Evolutionary conservation across 2,113 vertebrate species (phyloP), one percentile per base, ranked within the genome.

Genomic region (Nothocercus nigrocapillus): DNA sequence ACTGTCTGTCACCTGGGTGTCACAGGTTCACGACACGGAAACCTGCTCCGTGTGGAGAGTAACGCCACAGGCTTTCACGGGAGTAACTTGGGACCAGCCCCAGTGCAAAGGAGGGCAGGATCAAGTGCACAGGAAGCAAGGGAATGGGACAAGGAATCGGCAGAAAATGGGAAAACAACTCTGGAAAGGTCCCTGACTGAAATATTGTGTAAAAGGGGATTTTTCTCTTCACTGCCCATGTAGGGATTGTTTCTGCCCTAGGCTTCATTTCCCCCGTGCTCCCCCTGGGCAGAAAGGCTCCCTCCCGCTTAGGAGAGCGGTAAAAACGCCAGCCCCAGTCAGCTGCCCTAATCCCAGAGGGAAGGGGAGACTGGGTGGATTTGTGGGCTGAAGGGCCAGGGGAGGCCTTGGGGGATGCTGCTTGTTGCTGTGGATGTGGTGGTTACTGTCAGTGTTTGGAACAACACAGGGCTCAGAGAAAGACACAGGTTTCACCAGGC

Each of bases 31-130:
- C 25, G 7, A 3, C 4, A 12, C 47, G 21, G 28, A 73, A 88
- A 75, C 34, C 9, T 67, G 32, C 2, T 25, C 27, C 68, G 20
- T 63, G 68, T 28, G 36, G 18, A 64, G 21, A n/a, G 36, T 42
- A 54, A 77, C 7, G 12, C 36, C 1, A 2, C 17, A 45, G 44
- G 24, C 18, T 11, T 47, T 47, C 56, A 5, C 3, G 7, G 36
- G 0, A 1, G 13, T 47, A 10, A 10, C 1, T 0, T 13, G 36
- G n/a, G 19, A 28, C 38, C 45, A 21, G 58, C 24, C 1, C 0
- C 12, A 24, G 18, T 53, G 36, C 25, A 36, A 61, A 51, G 36
- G 53, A 49, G 36, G 68, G 25, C 42, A 88, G 38, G 85, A 49
- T 15, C 30, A 47, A 72, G 13, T 22, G 44, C 0, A 1, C 21